Base-by-base conservation (phyloP, 35 echinoderm and acorn worm genomes). In the Anneissia japonica region DNA sequence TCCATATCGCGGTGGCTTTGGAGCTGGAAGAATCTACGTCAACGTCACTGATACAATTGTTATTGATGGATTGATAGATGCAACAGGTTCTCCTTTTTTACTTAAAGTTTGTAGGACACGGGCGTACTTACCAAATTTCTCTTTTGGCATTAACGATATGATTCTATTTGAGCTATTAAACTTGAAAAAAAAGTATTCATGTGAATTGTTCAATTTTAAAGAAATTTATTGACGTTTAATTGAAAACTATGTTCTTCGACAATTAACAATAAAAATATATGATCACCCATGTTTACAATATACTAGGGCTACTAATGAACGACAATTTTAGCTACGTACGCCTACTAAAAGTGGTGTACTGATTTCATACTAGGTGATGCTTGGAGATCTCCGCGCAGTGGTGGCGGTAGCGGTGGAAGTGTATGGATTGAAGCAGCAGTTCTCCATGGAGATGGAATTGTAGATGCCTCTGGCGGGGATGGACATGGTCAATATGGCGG, bases 361-460 rank as follows among this genome's bases (percentile, higher is more conserved):
- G 16, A 81, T 30, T 7, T n/a, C n/a, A n/a, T n/a, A 37, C 35
- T 35, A 96, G 93, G 93, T 89, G 93, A 90, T 10, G 21, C n/a
- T 26, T 85, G 90, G 64, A 35, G 83, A 13, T 92, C 90, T 1
- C 93, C 93, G 32, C 19, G 80, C 46, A 79, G 83, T 51, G 93
- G 93, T 31, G 93, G 93, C n/a, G 93, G 93, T 34, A 96, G 93
- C 37, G 93, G 90, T 46, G 93, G 93, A 0, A 89, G 90, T 46
- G 87, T 96, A 23, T 96, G 93, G 93, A 86, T 96, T 21, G 87
- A 96, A 64, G 77, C 90, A 26, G 87, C 89, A 78, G 73, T 75
- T 0, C 74, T 96, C 35, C 87, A 92, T 84, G 93, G 93, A 32
- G 93, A 96, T 81, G 93, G 93, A 2, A 37, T 55, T 34, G 84